Percentiles rank a stretch among this genome's conserved stretches.
These are phyloP conservation scores for Limosa lapponica DNA, from an alignment of 2,797 vertebrate genomes.

Conservation along the genomic window DNA sequence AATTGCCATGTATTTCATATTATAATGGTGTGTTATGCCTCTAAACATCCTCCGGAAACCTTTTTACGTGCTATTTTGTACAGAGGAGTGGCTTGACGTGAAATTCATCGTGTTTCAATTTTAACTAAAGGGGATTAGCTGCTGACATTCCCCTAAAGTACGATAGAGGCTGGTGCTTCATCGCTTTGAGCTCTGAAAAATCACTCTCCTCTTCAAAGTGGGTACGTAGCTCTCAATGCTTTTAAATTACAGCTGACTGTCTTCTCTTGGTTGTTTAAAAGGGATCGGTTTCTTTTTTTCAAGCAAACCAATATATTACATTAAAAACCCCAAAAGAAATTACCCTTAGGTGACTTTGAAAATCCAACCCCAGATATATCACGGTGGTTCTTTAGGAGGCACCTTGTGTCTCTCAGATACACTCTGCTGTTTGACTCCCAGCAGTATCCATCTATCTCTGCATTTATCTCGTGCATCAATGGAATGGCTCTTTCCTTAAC, in stretches of 20 bases:
- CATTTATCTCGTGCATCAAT: neutral
- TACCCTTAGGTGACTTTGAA: conserved; percentile 38
- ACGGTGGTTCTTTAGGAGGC: neutral
- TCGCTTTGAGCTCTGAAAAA: neutral
- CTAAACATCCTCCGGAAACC: conserved; percentile 21
- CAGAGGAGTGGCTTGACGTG: neutral
- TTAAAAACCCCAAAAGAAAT: neutral
- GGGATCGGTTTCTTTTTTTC: neutral
- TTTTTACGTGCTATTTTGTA: neutral
- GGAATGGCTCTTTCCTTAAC: conserved; percentile 8
- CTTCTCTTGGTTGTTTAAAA: neutral
- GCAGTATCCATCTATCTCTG: neutral
- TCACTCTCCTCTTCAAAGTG: neutral
- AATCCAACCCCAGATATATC: neutral
- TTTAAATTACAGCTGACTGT: conserved; percentile 7
- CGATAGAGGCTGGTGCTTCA: neutral
- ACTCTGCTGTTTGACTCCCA: neutral
- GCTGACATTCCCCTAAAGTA: neutral
- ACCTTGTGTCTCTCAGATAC: neutral
- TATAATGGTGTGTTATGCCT: neutral
- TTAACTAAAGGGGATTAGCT: neutral
- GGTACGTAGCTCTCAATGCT: neutral
- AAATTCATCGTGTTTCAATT: neutral
- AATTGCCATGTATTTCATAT: conserved; percentile 11
- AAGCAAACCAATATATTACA: neutral